Percentiles rank a stretch among this genome's conserved stretches.
phyloP scores from a whole-genome alignment of 2,888 invertebrate genomes.

The Petrolisthes manimaculis region DNA sequence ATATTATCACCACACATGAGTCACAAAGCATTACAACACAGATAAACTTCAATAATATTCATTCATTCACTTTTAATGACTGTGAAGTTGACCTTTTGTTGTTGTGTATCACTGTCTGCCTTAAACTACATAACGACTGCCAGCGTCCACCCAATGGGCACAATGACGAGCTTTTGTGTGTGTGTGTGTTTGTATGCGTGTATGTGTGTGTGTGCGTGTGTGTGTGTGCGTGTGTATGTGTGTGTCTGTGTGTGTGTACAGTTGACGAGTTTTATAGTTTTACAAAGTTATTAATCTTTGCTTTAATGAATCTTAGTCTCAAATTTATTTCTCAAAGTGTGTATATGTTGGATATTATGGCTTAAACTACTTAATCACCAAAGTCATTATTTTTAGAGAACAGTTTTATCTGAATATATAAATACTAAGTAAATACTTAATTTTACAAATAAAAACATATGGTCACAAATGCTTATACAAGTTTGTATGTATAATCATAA shows the following conservation, averaged over 20 bases:
- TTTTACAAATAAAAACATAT: slow-evolving; percentile 46
- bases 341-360: slow-evolving; percentile 58
- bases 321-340: slow-evolving; percentile 53
- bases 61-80: too few species aligned
- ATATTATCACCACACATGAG: too few species aligned
- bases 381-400: slow-evolving; percentile 54
- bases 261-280: slow-evolving; percentile 38
- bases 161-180: not conserved
- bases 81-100: slow-evolving; percentile 13
- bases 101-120: slow-evolving; percentile 49
- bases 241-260: slow-evolving; percentile 13
- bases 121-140: slow-evolving; percentile 40
- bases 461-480: slow-evolving; percentile 57
- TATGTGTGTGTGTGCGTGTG: not conserved
- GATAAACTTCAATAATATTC: too few species aligned
- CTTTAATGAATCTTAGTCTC: slow-evolving; percentile 59
- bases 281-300: slow-evolving; percentile 45
- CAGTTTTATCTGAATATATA: slow-evolving; percentile 49
- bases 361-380: slow-evolving; percentile 62
- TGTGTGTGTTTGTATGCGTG: too few species aligned
- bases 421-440: slow-evolving; percentile 55
- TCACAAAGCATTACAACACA: too few species aligned
- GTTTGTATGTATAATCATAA: slow-evolving; percentile 58
- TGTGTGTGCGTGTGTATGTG: too few species aligned
- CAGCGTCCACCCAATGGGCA: slow-evolving; percentile 22